These are phyloP conservation scores for Ceratitis capitata DNA, from an alignment of 1,140 invertebrate genomes.

Conservation along the genomic window DNA sequence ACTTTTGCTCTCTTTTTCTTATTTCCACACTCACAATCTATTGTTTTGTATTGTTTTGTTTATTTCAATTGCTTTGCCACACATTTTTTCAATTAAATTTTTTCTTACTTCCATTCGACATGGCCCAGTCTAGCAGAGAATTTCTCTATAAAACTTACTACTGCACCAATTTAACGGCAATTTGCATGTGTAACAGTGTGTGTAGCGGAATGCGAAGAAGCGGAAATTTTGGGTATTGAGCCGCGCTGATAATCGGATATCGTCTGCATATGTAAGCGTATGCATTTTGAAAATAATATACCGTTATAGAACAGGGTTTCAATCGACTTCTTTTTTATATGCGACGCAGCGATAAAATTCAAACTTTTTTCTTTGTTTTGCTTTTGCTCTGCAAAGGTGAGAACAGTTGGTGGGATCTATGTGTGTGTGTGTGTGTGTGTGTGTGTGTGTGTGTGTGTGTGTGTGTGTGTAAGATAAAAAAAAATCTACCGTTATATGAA, in stretches of 20 bases:
- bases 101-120: no score
- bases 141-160: no score
- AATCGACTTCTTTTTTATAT: neutral
- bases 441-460: no score
- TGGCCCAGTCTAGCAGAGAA: no score
- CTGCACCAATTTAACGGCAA: constrained; percentile 6
- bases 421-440: no score
- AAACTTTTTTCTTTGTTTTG: no score
- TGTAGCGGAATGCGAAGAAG: neutral
- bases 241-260: neutral
- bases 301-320: neutral
- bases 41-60: neutral
- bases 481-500: neutral
- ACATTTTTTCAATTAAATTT: neutral
- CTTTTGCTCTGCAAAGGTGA: neutral
- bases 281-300: neutral
- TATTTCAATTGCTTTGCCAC: neutral
- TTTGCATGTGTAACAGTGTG: neutral
- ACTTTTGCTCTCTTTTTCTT: neutral
- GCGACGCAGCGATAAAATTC: neutral
- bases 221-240: neutral
- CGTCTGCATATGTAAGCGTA: neutral
- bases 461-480: neutral
- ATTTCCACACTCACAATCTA: no score
- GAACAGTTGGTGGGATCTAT: no score